phyloP scores from a whole-genome alignment of 2,113 vertebrate species.

The Riparia riparia region DNA sequence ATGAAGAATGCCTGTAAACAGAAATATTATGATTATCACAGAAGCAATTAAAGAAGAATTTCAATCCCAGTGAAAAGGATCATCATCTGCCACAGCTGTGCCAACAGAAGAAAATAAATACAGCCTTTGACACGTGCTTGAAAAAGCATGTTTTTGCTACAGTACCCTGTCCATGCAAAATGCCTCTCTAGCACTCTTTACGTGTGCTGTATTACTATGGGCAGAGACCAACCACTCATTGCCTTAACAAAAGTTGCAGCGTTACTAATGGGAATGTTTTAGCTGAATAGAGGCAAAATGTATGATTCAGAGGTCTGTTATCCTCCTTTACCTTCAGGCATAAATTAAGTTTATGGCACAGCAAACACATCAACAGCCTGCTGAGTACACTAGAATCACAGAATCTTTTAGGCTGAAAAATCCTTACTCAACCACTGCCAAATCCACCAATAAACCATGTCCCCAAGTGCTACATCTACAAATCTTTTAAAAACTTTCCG shows the following conservation, averaged over 20 bases:
- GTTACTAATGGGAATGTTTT: background rate
- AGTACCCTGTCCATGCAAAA: background rate
- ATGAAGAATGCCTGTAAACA: slow-evolving; percentile 73
- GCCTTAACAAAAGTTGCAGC: background rate
- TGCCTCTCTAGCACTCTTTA: background rate
- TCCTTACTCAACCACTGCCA: background rate
- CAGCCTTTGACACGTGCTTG: background rate
- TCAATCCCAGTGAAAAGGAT: background rate
- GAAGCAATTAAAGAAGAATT: slow-evolving; percentile 42
- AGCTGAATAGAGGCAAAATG: background rate
- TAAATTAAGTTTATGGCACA: background rate
- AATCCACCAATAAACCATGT: background rate
- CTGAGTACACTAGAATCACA: background rate
- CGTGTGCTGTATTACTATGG: background rate
- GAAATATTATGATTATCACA: slow-evolving; percentile 43
- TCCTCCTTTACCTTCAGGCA: background rate
- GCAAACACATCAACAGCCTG: background rate
- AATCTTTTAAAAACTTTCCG: background rate
- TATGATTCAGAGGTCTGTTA: background rate
- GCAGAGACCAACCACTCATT: background rate
- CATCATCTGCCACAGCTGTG: background rate
- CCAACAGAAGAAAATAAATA: background rate
- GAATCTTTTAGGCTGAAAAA: background rate
- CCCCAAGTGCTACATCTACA: background rate
- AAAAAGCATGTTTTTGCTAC: background rate